Evolutionary conservation across 2,888 invertebrate species (phyloP).

Genomic region (Electrophaes corylata): DNA sequence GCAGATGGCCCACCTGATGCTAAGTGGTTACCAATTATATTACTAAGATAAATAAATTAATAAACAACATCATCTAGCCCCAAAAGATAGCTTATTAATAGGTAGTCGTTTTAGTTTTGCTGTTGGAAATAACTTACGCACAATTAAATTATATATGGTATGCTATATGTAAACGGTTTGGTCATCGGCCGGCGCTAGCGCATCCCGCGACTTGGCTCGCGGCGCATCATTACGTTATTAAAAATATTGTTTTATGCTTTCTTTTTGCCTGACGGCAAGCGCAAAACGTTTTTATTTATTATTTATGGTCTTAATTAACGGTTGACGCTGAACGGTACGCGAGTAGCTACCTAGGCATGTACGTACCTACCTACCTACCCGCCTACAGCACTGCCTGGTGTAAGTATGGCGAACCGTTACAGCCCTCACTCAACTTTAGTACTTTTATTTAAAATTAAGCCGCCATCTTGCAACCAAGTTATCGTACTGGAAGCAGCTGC

Average conservation of each 20-base stretch:
- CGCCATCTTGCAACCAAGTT: neutral
- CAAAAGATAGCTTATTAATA: no score
- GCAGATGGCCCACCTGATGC: no score
- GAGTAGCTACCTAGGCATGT: conserved; percentile 9
- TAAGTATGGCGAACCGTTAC: conserved; percentile 25
- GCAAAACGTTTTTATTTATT: conserved; percentile 49
- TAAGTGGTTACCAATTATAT: no score
- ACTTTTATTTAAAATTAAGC: neutral
- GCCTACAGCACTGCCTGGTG: no score
- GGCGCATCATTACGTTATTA: conserved; percentile 59
- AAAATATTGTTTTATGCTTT: conserved; percentile 54
- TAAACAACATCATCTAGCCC: no score
- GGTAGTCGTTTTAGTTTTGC: no score
- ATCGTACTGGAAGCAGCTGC: no score
- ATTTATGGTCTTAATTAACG: conserved; percentile 64
- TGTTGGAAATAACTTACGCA: no score
- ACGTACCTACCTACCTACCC: no score
- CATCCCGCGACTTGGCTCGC: conserved; percentile 21
- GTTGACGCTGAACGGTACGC: conserved; percentile 40
- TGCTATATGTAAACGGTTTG: conserved; percentile 9
- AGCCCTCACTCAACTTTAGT: conserved; percentile 8
- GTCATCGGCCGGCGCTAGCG: conserved; percentile 21
- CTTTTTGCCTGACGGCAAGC: conserved; percentile 40
- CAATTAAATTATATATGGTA: neutral
- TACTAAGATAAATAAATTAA: no score